Conservation (phyloP, 2,113 vertebrate genomes). For the Excalfactoria chinensis region DNA sequence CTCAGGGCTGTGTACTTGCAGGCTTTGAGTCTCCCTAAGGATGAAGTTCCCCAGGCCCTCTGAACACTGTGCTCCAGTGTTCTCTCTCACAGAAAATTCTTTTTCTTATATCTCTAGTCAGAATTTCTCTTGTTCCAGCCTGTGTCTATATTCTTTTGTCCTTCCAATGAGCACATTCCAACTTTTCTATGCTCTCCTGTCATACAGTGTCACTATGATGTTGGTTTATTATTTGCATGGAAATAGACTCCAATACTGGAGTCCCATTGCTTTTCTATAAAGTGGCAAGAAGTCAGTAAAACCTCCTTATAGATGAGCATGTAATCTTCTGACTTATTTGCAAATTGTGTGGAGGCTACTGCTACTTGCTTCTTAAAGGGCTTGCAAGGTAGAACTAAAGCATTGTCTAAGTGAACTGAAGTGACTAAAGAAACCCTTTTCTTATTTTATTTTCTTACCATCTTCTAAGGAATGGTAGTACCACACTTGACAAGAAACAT, state of each 20-base stretch:
- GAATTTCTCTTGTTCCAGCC: not conserved
- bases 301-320: not conserved
- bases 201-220: not conserved
- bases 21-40: not conserved
- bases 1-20: not conserved
- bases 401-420: not conserved
- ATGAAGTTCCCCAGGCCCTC: not conserved
- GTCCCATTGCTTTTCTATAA: not conserved
- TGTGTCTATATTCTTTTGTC: not conserved
- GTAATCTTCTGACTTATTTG: accelerated
- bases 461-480: not conserved
- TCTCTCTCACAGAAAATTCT: not conserved
- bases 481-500: not conserved
- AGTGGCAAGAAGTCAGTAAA: not conserved
- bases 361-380: not conserved
- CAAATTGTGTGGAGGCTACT: not conserved
- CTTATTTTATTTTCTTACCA: not conserved
- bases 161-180: not conserved
- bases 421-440: not conserved
- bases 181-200: not conserved
- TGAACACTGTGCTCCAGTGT: not conserved
- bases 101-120: not conserved
- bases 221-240: not conserved
- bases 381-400: not conserved
- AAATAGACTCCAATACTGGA: not conserved